These are phyloP conservation scores for Sinocyclocheilus rhinocerous DNA, from an alignment of 2,113 vertebrate species.

Conservation along the genomic window DNA sequence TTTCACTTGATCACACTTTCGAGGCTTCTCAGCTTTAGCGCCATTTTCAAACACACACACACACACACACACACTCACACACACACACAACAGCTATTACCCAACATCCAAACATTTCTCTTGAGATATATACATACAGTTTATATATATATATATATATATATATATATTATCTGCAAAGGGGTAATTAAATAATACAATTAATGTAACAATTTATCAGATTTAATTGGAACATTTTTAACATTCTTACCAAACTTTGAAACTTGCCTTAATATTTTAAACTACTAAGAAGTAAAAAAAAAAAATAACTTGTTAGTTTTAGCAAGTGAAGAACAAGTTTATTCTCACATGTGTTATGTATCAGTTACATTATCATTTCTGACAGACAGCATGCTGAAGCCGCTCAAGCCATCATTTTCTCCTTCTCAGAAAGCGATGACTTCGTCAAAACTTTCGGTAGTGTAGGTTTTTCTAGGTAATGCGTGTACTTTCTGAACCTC, in stretches of 20 bases:
- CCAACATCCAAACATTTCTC: background rate
- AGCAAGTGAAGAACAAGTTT: background rate
- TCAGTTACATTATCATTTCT: background rate
- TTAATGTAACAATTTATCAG: background rate
- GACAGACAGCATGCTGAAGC: background rate
- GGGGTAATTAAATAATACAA: background rate
- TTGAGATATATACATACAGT: background rate
- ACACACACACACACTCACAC: slow-evolving; percentile 12
- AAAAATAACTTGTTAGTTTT: background rate
- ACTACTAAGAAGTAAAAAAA: background rate
- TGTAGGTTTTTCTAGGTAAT: background rate
- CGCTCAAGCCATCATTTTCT: background rate
- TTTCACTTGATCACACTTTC: slow-evolving; percentile 56
- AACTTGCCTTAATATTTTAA: background rate
- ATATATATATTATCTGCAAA: background rate
- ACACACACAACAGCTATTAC: slow-evolving; percentile 45
- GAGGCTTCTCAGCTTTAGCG: slow-evolving; percentile 21
- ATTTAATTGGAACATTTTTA: background rate
- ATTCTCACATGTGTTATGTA: background rate
- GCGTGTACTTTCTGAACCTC: background rate
- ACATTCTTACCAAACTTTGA: background rate
- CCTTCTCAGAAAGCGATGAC: background rate
- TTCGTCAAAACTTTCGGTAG: background rate
- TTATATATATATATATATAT: background rate
- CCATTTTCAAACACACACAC: slow-evolving; percentile 14